Evolutionary conservation across 2,797 vertebrate genomes (phyloP).

Genomic region (Sphenodon punctatus): DNA sequence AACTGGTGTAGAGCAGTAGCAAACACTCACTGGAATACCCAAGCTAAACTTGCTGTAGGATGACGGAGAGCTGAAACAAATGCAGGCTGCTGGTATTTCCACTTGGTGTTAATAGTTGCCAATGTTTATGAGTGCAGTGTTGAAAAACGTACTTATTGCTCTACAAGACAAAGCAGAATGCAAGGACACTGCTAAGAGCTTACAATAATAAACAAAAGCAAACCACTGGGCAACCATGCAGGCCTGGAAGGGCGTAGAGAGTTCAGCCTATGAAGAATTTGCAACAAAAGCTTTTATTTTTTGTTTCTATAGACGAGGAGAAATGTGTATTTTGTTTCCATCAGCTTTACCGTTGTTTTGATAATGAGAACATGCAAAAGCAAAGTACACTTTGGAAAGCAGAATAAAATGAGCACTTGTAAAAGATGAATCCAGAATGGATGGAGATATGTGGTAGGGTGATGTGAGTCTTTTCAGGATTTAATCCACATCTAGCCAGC

Average conservation of each 20-base stretch:
- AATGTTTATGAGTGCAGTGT: accelerated
- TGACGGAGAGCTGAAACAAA: neutral
- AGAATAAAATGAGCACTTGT: too few species aligned
- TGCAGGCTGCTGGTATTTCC: neutral
- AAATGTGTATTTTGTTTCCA: neutral
- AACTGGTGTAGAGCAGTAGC: neutral
- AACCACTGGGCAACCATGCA: conserved; percentile 22
- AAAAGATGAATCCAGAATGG: too few species aligned
- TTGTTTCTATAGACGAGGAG: neutral
- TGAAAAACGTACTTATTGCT: accelerated
- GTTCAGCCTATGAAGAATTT: neutral
- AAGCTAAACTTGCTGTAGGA: accelerated
- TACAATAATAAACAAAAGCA: neutral
- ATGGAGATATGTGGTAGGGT: too few species aligned
- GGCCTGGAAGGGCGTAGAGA: conserved; percentile 8
- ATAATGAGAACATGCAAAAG: too few species aligned
- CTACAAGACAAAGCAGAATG: neutral
- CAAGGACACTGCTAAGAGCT: neutral
- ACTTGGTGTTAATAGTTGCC: neutral
- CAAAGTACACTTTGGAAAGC: too few species aligned
- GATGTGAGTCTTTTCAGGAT: too few species aligned
- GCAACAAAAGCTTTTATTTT: neutral
- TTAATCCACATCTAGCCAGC: too few species aligned
- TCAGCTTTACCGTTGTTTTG: too few species aligned
- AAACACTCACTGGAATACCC: neutral